These are phyloP conservation scores for Ectemnius lituratus DNA, from an alignment of 2,888 invertebrate species.

Conservation along the genomic window DNA sequence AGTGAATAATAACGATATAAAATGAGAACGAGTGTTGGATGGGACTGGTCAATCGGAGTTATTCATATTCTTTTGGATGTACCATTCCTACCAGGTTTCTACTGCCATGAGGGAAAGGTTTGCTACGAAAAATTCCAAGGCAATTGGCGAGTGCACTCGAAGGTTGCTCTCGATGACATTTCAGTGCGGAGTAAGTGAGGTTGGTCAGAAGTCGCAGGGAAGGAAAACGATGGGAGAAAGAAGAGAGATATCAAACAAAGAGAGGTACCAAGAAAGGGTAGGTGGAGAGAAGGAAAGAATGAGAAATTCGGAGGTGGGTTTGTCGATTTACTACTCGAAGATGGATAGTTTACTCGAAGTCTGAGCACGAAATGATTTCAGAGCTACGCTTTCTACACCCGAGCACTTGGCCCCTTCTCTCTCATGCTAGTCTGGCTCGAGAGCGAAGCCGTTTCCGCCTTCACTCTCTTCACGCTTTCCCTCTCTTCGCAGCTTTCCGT, in stretches of 20 bases:
- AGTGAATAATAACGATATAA: too few species aligned
- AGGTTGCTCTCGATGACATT: conserved; percentile 41
- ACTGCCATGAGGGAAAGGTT: conserved; percentile 17
- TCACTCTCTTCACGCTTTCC: not conserved
- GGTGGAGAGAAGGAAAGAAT: conserved; percentile 28
- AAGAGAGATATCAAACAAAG: conserved; percentile 20
- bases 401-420: conserved; percentile 45
- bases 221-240: conserved; percentile 1
- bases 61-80: too few species aligned
- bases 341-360: conserved; percentile 62
- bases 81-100: conserved; percentile 11
- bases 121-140: conserved; percentile 37
- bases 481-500: conserved; percentile 21
- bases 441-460: too few species aligned
- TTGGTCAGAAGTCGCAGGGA: conserved; percentile 7
- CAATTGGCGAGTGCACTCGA: conserved; percentile 21
- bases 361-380: conserved; percentile 61
- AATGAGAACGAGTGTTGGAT: too few species aligned
- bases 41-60: too few species aligned
- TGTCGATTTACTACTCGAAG: conserved; percentile 62
- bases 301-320: conserved; percentile 50
- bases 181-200: conserved; percentile 27
- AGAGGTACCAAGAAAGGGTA: conserved; percentile 34
- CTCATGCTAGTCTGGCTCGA: conserved; percentile 37
- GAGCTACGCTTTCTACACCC: conserved; percentile 45